phyloP scores from a whole-genome alignment of 2,113 vertebrate genomes.

The Leucopsar rothschildi region DNA sequence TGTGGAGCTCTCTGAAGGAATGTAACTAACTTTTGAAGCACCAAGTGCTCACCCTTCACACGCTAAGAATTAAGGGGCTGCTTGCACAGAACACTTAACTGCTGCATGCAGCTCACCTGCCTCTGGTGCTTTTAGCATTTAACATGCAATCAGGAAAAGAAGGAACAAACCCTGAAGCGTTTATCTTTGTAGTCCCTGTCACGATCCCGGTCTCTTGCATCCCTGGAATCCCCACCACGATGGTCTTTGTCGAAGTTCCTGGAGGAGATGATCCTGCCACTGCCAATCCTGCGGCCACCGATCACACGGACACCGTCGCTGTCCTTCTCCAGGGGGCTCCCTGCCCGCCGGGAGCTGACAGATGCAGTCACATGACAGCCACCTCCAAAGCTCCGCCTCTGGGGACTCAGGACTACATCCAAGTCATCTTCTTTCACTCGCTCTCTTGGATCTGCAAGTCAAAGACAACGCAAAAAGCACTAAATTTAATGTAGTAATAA shows the following conservation, averaged over 20 bases:
- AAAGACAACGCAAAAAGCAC: background rate
- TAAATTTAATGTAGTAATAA: rapidly evolving
- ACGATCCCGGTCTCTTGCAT: slow-evolving; percentile 76
- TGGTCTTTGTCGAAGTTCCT: slow-evolving; percentile 90
- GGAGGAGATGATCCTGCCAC: slow-evolving; percentile 90
- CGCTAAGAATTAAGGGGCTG: background rate
- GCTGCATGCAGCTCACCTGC: background rate
- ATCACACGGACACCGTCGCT: slow-evolving; percentile 85
- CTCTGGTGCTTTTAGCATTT: background rate
- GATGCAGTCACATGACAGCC: slow-evolving; percentile 88
- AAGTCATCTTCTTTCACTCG: slow-evolving; percentile 95
- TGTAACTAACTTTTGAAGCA: background rate
- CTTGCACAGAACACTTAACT: background rate
- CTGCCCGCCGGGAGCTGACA: slow-evolving; percentile 77
- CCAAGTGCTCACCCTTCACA: background rate
- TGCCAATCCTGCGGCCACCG: slow-evolving; percentile 89
- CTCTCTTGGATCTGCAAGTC: slow-evolving; percentile 88
- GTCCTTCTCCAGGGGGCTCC: slow-evolving; percentile 93
- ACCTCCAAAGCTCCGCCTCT: slow-evolving; percentile 94
- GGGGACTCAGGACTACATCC: slow-evolving; percentile 93
- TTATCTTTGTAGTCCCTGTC: slow-evolving; percentile 96
- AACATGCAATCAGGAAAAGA: rapidly evolving
- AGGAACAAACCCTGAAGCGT: slow-evolving; percentile 86
- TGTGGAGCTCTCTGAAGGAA: background rate
- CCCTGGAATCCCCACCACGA: slow-evolving; percentile 74